These are phyloP conservation scores for Danio choprae DNA, from an alignment of 2,797 vertebrate genomes.

Conservation along the genomic window DNA sequence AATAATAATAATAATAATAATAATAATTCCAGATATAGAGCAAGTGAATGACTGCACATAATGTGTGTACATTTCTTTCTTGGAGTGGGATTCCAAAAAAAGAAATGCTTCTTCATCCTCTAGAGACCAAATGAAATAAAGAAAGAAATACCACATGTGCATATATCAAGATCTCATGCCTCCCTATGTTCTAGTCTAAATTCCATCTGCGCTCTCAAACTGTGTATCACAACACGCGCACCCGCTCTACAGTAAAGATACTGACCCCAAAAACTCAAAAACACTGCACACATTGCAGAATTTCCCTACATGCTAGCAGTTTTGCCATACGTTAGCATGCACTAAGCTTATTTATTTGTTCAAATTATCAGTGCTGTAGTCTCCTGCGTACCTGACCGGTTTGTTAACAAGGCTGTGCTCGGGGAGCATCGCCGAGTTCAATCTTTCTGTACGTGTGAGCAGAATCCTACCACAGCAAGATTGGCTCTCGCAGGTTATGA, in stretches of 20 bases:
- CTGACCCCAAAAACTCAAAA: conserved; percentile 18
- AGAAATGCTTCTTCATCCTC: neutral
- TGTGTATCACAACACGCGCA: neutral
- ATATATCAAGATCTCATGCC: neutral
- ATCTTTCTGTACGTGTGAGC: conserved; percentile 17
- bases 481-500: conserved; percentile 28
- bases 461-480: conserved; percentile 22
- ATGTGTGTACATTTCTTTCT: neutral
- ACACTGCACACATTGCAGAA: conserved; percentile 6
- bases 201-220: conserved; percentile 11
- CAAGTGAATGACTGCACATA: conserved; percentile 12
- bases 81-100: neutral
- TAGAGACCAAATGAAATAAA: neutral
- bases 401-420: conserved; percentile 20
- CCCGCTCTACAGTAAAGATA: neutral
- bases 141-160: neutral
- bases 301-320: neutral
- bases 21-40: neutral
- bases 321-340: conserved; percentile 32
- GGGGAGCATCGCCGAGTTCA: conserved; percentile 9
- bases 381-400: conserved; percentile 34
- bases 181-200: neutral
- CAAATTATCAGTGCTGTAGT: conserved; percentile 23
- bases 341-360: conserved; percentile 26
- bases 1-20: too few species aligned